Percentiles rank a stretch among this genome's conserved stretches.
Conservation (phyloP, 2,113 vertebrate genomes). For the Platysteira castanea region DNA sequence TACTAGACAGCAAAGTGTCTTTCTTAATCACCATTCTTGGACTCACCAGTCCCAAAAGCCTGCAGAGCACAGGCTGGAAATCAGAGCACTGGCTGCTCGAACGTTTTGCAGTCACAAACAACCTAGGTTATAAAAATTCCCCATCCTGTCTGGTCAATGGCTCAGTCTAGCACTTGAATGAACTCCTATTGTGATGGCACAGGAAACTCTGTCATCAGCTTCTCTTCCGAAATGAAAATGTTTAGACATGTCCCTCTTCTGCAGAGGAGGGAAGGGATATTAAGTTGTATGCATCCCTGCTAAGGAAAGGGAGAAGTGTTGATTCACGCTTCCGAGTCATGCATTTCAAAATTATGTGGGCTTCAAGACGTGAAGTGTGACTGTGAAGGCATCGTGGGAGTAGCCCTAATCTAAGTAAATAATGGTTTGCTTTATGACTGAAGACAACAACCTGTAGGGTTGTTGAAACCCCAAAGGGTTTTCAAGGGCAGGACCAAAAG, state of each 20-base stretch:
- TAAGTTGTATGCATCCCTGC: not conserved
- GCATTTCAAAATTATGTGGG: not conserved
- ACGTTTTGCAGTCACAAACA: not conserved
- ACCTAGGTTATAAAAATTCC: not conserved
- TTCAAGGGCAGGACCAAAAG: not conserved
- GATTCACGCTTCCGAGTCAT: not conserved
- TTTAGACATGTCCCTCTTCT: not conserved
- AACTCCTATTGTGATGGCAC: not conserved
- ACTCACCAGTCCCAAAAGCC: not conserved
- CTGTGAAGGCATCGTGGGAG: not conserved
- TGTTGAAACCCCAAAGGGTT: no score
- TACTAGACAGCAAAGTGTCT: not conserved
- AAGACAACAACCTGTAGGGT: not conserved
- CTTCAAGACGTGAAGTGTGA: not conserved
- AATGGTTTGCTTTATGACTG: not conserved
- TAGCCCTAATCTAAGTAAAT: not conserved
- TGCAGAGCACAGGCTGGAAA: not conserved
- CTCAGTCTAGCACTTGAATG: not conserved
- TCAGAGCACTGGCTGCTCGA: not conserved
- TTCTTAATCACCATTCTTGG: not conserved
- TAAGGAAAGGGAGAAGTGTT: not conserved
- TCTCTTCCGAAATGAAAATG: not conserved
- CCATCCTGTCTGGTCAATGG: not conserved
- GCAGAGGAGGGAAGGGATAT: not conserved
- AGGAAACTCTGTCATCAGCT: not conserved